Evolutionary conservation across 2,888 invertebrate genomes (phyloP), one percentile per base, ranked within the genome.

Genomic region (Pantelozetes paolii): DNA sequence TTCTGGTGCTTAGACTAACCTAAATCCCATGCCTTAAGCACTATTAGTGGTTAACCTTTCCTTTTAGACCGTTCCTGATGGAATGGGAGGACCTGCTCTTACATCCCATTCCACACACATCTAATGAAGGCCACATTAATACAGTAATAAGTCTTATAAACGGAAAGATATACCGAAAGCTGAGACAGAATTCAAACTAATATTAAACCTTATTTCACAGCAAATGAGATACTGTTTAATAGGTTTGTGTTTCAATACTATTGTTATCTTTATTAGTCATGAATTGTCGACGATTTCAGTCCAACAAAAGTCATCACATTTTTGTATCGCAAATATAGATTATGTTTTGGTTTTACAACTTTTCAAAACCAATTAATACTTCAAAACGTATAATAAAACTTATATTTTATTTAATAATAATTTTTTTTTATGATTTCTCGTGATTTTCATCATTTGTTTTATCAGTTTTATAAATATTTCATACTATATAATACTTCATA

Each of bases 121-220:
- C 2, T 54, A 54, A 54, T 54, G 54, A 54, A 54, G 54, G 54
- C 54, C 54, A 26, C 54, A 26, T 54, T 54, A 54, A 54, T 54
- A 54, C 23, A 20, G 26, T 54, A 23, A 45, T 45, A 45, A 45
- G 5, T 45, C 15, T 45, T 45, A 11, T 45, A 45, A 45, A 45
- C 45, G 45, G 18, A 45, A 45, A 45, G 3, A 15, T 3, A 45
- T 45, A 3, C 45, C 15, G 9, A 45, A 2, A 45, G 15, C 13
- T 45, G 15, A n/a, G 13, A 45, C 2, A 45, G 45, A 45, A 13
- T 11, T 45, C 45, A 45, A 18, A 18, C n/a, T 13, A 45, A 11
- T 18, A 9, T 18, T n/a, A 45, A n/a, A n/a, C 45, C 2, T 18
- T 11, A 45, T 18, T 45, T 45, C 45, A 45, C 2, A 18, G 45